Evolutionary conservation across 2,797 vertebrate species (phyloP).

Genomic region (Chelonia mydas): DNA sequence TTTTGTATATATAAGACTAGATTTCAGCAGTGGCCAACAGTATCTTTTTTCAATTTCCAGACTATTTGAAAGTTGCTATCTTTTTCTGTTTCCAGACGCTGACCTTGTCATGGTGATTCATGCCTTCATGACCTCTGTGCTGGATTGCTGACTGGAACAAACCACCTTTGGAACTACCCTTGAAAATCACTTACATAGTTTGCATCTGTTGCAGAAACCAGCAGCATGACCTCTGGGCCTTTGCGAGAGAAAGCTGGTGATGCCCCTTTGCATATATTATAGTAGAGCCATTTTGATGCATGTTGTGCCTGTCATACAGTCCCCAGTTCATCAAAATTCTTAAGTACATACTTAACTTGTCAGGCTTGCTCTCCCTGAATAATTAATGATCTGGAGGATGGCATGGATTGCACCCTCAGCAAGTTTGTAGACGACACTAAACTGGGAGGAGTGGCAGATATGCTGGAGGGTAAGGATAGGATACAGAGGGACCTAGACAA

Average conservation of each 20-base stretch:
- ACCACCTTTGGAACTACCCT: background rate
- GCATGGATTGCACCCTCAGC: too few species aligned
- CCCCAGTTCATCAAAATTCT: background rate
- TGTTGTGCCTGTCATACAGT: too few species aligned
- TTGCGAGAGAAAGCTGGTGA: background rate
- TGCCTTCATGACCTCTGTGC: background rate
- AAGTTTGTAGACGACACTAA: too few species aligned
- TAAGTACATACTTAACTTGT: background rate
- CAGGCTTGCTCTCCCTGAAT: too few species aligned
- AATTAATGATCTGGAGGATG: too few species aligned
- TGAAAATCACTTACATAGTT: background rate
- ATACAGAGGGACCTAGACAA: too few species aligned
- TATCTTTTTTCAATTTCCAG: conserved; percentile 40
- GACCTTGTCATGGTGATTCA: conserved; percentile 5
- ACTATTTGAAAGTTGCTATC: conserved; percentile 31
- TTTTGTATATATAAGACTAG: background rate
- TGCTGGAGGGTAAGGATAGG: too few species aligned
- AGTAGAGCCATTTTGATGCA: too few species aligned
- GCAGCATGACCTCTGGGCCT: accelerated
- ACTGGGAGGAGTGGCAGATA: too few species aligned
- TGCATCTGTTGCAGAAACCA: accelerated
- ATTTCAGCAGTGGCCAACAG: conserved; percentile 42
- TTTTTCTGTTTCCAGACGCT: background rate
- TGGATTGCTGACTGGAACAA: conserved; percentile 26
- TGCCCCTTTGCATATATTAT: too few species aligned